phyloP scores from a whole-genome alignment of 2,113 vertebrate genomes.

The Dipodomys ordii region DNA sequence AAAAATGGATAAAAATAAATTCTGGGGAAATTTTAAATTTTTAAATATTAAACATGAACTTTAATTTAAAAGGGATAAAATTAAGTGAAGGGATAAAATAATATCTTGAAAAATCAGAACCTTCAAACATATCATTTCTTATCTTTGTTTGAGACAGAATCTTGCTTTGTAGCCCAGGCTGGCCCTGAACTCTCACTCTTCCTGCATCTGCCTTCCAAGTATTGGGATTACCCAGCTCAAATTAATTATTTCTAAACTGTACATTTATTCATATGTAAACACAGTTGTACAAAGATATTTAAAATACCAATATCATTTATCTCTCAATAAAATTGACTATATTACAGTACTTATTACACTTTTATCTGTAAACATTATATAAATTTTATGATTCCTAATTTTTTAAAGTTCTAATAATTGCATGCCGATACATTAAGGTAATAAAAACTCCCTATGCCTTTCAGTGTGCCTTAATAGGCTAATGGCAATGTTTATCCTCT shows the following conservation, averaged over 20 bases:
- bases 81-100: slow-evolving; percentile 16
- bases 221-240: not conserved
- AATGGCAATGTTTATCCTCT: not conserved
- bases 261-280: slow-evolving; percentile 4
- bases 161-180: no score
- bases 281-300: slow-evolving; percentile 31
- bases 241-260: slow-evolving; percentile 34
- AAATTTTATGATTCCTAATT: slow-evolving; percentile 22
- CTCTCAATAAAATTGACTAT: slow-evolving; percentile 40
- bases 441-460: not conserved
- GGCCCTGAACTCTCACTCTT: no score
- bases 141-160: no score
- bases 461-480: not conserved
- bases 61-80: slow-evolving; percentile 34
- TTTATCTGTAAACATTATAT: slow-evolving; percentile 47
- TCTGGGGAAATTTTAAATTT: not conserved
- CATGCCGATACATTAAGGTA: not conserved
- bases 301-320: slow-evolving; percentile 34
- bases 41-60: not conserved
- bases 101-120: slow-evolving; percentile 26
- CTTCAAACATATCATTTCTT: not conserved
- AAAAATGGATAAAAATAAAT: no score
- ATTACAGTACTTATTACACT: not conserved
- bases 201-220: no score
- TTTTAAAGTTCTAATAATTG: slow-evolving; percentile 49